phyloP scores from a whole-genome alignment of 1,140 invertebrate species.

The Sitobion miscanthi region DNA sequence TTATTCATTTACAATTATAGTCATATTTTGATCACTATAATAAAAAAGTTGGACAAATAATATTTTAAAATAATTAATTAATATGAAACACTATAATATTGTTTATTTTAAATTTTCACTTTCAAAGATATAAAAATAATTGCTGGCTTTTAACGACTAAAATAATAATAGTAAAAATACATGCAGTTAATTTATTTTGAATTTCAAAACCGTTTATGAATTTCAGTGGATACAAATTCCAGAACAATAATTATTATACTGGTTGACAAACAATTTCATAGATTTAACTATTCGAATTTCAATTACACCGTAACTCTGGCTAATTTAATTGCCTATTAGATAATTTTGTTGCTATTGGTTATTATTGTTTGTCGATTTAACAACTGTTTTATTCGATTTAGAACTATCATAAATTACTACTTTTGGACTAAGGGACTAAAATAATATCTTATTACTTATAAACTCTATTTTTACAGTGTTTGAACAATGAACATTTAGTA shows the following conservation, averaged over 20 bases:
- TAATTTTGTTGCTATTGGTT: neutral
- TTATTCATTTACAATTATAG: neutral
- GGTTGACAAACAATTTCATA: constrained; percentile 16
- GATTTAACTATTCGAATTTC: neutral
- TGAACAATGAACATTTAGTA: neutral
- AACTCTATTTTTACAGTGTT: neutral
- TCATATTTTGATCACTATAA: neutral
- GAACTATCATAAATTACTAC: neutral
- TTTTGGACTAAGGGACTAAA: neutral
- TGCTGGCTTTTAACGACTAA: neutral
- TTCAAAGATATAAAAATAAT: neutral
- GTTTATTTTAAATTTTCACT: neutral
- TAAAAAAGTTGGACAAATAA: neutral
- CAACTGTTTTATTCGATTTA: neutral
- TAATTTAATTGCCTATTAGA: neutral
- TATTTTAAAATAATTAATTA: neutral
- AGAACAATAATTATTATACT: neutral
- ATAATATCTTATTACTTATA: neutral
- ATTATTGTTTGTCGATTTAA: constrained; percentile 4
- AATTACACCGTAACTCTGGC: neutral
- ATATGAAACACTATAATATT: neutral
- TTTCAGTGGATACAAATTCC: neutral
- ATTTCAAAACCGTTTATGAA: neutral
- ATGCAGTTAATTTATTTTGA: neutral
- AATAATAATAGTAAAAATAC: no score